Evolutionary conservation across 2,888 invertebrate genomes (phyloP), one percentile per base, ranked within the genome.

Genomic region (Oegoconia quadripuncta): DNA sequence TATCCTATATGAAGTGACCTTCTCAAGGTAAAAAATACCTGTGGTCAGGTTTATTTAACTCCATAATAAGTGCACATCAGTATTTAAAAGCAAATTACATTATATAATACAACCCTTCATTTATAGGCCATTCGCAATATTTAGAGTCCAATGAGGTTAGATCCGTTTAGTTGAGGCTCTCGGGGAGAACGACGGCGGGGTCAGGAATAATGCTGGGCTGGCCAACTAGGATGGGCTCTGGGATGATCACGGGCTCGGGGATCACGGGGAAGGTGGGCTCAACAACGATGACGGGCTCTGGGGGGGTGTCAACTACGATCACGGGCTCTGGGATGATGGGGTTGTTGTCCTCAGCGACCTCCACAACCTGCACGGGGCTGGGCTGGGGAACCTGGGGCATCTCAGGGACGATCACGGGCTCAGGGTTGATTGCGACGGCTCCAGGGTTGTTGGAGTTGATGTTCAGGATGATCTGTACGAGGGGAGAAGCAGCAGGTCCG

Each of bases 381-480:
- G 32, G 32, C 6, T 14, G 9, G 5, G 2, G 12, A 5, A 5
- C 53, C 36, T 18, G 62, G 45, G 54, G 63, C 65, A 27, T 12
- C 4, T 37, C 30, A 14, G 59, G 15, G 35, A 11, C 17, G 13
- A 33, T 2, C 3, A 36, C 44, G 18, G 41, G 39, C 4, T 34
- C 40, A 11, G 48, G 40, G 18, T 16, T 15, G 14, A 26, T 27
- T 3, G 15, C 41, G 27, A 40, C 38, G 30, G 43, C 35, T 26
- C 26, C 32, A 20, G 32, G 25, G 3, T 37, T 39, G 7, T 11
- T 23, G 11, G 35, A 41, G 38, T 61, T 52, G 32, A 66, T 47
- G 52, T 66, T 65, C 33, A 66, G 27, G 52, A 65, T 55, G 53
- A 70, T 60, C 50, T 65, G 61, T 41, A 65, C 60, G 3, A 59